A percentile compares a stretch with the other conserved stretches of the same genome.
Evolutionary conservation across 92 coral and sea anemone species (phyloP).

Genomic region (Zoanthus solanderi): DNA sequence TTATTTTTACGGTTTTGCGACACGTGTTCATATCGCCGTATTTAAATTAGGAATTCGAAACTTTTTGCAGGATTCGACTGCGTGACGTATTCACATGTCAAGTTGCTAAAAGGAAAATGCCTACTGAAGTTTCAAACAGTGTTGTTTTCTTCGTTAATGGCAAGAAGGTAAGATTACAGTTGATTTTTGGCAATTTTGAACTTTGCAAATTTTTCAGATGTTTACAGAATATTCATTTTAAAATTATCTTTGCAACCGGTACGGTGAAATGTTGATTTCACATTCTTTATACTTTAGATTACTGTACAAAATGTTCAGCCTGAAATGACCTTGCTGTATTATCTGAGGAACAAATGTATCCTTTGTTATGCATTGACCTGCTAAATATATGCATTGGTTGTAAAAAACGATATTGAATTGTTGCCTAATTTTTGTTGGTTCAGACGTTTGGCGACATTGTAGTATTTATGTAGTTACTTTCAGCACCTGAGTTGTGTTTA

Average conservation of each 20-base stretch:
- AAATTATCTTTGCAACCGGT: neutral
- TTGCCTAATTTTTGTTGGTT: too few relatives aligned
- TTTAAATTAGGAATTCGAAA: too few relatives aligned
- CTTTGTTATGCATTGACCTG: slow-evolving; percentile 10
- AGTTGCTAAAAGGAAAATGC: neutral
- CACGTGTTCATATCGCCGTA: too few relatives aligned
- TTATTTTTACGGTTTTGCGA: too few relatives aligned
- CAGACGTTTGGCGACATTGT: too few relatives aligned
- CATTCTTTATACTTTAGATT: slow-evolving; percentile 49
- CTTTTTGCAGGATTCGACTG: too few relatives aligned
- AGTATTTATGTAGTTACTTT: too few relatives aligned
- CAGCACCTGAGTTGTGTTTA: too few relatives aligned
- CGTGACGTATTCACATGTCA: too few relatives aligned
- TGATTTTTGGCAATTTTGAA: neutral
- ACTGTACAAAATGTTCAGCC: slow-evolving; percentile 74
- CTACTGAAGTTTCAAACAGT: slow-evolving; percentile 19
- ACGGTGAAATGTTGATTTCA: neutral
- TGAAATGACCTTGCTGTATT: slow-evolving; percentile 78
- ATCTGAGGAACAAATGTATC: slow-evolving; percentile 83
- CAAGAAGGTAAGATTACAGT: slow-evolving; percentile 56
- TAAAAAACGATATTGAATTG: too few relatives aligned
- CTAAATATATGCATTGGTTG: neutral
- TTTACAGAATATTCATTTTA: neutral
- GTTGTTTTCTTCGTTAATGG: slow-evolving; percentile 74
- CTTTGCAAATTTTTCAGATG: neutral